A percentile compares a stretch with the other conserved stretches of the same genome.
Conservation (phyloP, 2,113 vertebrate genomes). For the Ginglymostoma cirratum region DNA sequence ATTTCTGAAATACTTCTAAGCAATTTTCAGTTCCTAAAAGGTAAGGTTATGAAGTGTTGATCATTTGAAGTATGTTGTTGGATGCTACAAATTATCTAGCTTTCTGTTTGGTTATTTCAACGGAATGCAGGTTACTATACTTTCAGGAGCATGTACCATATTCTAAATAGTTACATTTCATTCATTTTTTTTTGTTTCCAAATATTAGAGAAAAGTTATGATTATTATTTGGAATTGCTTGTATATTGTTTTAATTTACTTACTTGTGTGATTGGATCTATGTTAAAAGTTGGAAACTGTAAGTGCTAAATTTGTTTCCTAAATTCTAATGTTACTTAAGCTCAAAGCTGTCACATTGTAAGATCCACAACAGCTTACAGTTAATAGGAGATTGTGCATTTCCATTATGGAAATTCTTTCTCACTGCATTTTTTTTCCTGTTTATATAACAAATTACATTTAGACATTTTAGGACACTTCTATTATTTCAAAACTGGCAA, state of each 20-base stretch:
- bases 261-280: background rate
- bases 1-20: background rate
- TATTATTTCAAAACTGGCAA: conserved; percentile 62
- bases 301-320: conserved; percentile 1
- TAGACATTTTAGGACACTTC: conserved; percentile 65
- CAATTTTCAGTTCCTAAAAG: background rate
- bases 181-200: background rate
- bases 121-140: background rate
- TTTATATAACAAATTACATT: conserved; percentile 60
- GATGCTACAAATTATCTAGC: background rate
- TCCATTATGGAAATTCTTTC: conserved; percentile 29
- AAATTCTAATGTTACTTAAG: background rate
- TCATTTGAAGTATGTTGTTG: background rate
- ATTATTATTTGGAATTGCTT: background rate
- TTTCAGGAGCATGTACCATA: no score
- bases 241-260: background rate
- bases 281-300: background rate
- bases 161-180: background rate
- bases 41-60: background rate
- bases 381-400: conserved; percentile 27
- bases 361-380: background rate
- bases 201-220: background rate
- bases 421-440: conserved; percentile 33
- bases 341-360: background rate
- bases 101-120: background rate